Percentiles rank a stretch among this genome's conserved stretches.
phyloP scores from a whole-genome alignment of 2,113 vertebrate genomes.

The Nesospiza acunhae region DNA sequence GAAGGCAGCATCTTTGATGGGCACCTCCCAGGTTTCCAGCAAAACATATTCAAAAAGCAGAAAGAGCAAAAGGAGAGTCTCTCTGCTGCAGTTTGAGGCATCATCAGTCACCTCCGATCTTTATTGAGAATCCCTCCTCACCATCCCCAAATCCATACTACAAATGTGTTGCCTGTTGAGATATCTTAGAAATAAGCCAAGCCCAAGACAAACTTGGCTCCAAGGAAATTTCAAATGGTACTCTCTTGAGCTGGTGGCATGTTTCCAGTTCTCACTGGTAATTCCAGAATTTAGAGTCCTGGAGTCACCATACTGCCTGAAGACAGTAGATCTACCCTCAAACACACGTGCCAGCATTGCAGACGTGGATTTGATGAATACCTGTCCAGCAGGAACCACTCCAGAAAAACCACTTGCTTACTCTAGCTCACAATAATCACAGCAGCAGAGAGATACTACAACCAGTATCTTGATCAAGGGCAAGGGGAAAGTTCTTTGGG shows the following conservation, averaged over 20 bases:
- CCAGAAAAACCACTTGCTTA: not conserved
- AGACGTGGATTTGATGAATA: not conserved
- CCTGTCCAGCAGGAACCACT: not conserved
- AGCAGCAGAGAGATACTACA: not conserved
- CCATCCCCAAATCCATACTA: not conserved
- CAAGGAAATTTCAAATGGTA: not conserved
- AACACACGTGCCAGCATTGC: rapidly evolving
- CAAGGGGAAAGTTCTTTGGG: not conserved
- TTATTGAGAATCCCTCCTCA: not conserved
- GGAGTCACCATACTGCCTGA: not conserved
- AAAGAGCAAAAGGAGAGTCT: not conserved
- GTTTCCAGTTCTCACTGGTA: not conserved
- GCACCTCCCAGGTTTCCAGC: not conserved
- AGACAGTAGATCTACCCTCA: not conserved
- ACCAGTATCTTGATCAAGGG: not conserved
- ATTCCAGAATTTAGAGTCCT: not conserved
- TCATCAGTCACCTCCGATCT: not conserved
- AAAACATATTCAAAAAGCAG: not conserved
- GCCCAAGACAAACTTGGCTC: not conserved
- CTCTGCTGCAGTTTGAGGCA: not conserved
- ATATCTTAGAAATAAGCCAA: not conserved
- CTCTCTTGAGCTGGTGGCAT: not conserved
- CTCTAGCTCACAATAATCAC: not conserved
- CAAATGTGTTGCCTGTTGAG: not conserved
- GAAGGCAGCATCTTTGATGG: not conserved